These are phyloP conservation scores for Tympanoctomys barrerae DNA, from an alignment of 2,797 vertebrate species.

Conservation along the genomic window DNA sequence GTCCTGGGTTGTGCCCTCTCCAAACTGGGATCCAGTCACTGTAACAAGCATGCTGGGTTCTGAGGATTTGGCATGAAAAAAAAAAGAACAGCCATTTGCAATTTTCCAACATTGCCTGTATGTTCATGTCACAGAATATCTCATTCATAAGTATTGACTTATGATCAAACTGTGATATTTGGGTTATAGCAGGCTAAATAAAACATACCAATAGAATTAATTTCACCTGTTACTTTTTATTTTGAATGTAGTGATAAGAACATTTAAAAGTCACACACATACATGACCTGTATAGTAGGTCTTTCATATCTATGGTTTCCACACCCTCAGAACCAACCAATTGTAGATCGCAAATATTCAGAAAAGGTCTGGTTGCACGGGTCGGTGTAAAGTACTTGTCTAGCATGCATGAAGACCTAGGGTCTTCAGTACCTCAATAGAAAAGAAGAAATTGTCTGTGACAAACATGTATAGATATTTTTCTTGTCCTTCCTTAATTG, in stretches of 20 bases:
- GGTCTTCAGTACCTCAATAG: neutral
- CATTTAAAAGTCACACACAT: neutral
- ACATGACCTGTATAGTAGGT: neutral
- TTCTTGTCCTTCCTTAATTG: neutral
- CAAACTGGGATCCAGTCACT: neutral
- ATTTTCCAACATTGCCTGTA: neutral
- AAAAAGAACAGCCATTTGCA: neutral
- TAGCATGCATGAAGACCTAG: neutral
- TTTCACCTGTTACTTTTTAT: slow-evolving; percentile 28
- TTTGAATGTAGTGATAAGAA: neutral
- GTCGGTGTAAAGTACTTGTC: neutral
- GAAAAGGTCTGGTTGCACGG: neutral
- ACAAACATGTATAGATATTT: neutral
- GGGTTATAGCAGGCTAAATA: neutral
- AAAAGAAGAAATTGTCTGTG: neutral
- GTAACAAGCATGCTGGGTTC: neutral
- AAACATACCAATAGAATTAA: neutral
- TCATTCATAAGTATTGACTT: neutral
- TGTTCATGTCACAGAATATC: neutral
- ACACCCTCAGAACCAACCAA: neutral
- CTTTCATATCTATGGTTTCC: no score
- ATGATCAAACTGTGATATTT: neutral
- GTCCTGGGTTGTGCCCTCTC: neutral
- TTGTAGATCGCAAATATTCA: neutral
- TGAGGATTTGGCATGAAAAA: neutral